A percentile compares a stretch with the other conserved stretches of the same genome.
Conservation (phyloP, 2,888 invertebrate genomes). For the Sarcophaga carnaria region DNA sequence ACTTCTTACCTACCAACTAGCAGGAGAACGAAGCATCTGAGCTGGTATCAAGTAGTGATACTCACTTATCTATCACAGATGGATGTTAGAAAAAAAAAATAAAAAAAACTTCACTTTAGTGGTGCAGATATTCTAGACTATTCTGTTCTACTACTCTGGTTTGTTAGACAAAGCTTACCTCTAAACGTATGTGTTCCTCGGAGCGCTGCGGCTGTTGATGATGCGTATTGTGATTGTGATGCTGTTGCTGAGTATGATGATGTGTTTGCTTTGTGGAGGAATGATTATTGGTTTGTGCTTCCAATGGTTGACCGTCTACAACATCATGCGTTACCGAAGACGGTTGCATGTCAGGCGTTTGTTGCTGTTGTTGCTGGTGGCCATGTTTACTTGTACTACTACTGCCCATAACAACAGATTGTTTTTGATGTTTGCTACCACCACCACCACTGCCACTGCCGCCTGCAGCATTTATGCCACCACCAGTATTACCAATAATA, state of each 20-base stretch:
- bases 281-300: slow-evolving; percentile 61
- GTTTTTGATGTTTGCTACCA: slow-evolving; percentile 56
- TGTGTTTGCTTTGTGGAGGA: slow-evolving; percentile 69
- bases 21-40: too few species aligned
- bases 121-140: too few species aligned
- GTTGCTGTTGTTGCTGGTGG: slow-evolving; percentile 55
- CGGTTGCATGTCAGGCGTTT: slow-evolving; percentile 49
- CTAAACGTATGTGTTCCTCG: slow-evolving; percentile 80
- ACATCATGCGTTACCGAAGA: slow-evolving; percentile 50
- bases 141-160: too few species aligned
- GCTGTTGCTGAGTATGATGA: slow-evolving; percentile 62
- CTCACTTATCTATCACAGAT: too few species aligned
- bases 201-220: slow-evolving; percentile 70
- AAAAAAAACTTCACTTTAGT: too few species aligned
- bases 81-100: too few species aligned
- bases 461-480: not conserved
- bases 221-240: slow-evolving; percentile 32
- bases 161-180: slow-evolving; percentile 74
- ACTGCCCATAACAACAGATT: slow-evolving; percentile 29
- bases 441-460: slow-evolving; percentile 15
- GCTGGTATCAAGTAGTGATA: too few species aligned
- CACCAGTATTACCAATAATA: slow-evolving; percentile 32
- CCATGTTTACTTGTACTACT: slow-evolving; percentile 41
- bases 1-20: too few species aligned
- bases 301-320: slow-evolving; percentile 67